Evolutionary conservation across 2,888 invertebrate species (phyloP).

Genomic region (Alloscopus bannaensis): DNA sequence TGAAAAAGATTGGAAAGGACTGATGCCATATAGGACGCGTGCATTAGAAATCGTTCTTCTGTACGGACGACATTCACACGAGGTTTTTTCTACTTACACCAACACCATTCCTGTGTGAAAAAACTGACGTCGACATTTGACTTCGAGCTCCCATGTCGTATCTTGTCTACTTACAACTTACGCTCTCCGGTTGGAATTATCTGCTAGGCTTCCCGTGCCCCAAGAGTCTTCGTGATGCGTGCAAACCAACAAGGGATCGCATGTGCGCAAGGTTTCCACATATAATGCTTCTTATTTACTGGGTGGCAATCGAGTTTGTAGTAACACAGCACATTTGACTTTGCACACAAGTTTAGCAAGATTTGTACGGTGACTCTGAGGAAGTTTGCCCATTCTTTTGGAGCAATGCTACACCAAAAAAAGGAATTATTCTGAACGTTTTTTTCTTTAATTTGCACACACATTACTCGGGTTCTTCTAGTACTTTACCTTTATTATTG

Average conservation of each 20-base stretch:
- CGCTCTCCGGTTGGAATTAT: not conserved
- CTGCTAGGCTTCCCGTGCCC: constrained; percentile 1
- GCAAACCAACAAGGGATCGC: not conserved
- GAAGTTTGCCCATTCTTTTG: no score
- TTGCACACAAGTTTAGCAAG: no score
- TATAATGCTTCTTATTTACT: constrained; percentile 17
- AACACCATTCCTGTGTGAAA: no score
- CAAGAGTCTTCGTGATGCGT: not conserved
- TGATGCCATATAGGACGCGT: constrained; percentile 5
- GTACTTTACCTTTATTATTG: no score
- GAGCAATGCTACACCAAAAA: no score
- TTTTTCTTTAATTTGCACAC: no score
- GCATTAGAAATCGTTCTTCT: no score
- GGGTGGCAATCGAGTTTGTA: not conserved
- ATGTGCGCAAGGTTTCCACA: not conserved
- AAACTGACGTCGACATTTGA: constrained; percentile 3
- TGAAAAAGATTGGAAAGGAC: constrained; percentile 1
- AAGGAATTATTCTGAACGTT: no score
- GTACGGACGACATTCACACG: no score
- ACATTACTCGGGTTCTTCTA: no score
- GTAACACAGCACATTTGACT: constrained; percentile 19
- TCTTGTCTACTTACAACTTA: not conserved
- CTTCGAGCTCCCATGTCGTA: not conserved
- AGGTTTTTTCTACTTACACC: no score
- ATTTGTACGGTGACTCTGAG: no score